Evolutionary conservation across 1,140 invertebrate genomes (phyloP).

Genomic region (Caenorhabditis remanei): DNA sequence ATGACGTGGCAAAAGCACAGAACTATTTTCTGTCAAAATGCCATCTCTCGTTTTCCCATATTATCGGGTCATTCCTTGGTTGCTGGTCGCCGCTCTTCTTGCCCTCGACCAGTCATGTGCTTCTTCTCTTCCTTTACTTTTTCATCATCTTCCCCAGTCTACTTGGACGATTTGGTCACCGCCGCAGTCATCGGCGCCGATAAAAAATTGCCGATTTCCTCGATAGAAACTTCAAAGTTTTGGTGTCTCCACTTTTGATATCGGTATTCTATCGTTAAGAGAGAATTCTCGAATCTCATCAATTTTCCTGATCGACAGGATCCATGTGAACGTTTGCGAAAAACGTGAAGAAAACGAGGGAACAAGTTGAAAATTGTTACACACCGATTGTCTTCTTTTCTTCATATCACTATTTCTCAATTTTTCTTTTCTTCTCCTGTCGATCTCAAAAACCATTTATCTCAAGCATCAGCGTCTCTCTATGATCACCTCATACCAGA

Average conservation of each 20-base stretch:
- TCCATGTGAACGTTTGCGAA: constrained; percentile 8
- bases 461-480: not conserved
- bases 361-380: constrained; percentile 53
- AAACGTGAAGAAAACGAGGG: constrained; percentile 12
- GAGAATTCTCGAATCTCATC: not conserved
- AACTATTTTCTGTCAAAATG: constrained; percentile 8
- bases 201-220: constrained; percentile 14
- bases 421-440: not conserved
- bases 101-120: constrained; percentile 17
- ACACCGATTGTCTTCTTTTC: not conserved
- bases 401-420: not conserved
- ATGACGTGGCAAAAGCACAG: constrained; percentile 37
- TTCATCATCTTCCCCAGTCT: constrained; percentile 15
- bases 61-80: constrained; percentile 29
- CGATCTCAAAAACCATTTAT: constrained; percentile 39
- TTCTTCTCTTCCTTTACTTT: constrained; percentile 46
- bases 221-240: not conserved
- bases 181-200: not conserved
- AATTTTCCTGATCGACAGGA: too few relatives aligned
- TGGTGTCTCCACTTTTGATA: too few relatives aligned
- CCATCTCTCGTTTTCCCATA: constrained; percentile 34
- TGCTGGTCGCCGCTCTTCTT: not conserved
- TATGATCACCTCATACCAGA: not conserved
- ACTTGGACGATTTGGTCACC: not conserved
- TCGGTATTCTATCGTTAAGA: not conserved